Base-by-base conservation (phyloP, 2,888 invertebrate species). In the Ochropleura leucogaster region DNA sequence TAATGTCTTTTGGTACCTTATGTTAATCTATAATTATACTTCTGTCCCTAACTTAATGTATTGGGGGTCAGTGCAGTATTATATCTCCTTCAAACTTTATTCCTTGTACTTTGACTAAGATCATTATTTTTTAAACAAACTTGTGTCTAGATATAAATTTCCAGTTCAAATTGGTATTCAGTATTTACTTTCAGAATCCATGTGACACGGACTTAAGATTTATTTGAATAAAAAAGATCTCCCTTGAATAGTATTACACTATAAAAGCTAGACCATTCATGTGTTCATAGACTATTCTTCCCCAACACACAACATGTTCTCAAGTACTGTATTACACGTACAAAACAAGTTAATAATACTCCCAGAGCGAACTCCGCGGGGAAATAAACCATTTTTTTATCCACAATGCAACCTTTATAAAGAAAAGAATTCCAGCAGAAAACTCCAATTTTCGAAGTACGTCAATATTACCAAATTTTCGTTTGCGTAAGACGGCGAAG, bases 361-460 rank as follows among this genome's bases (percentile, higher is more conserved):
- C 30, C 44, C 46, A 64, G 10, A 62, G 42, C 59, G 0, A 40
- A n/a, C 62, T 69, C 71, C 51, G 46, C 46, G 10, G 69, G 60
- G 77, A 80, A 76, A 72, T 84, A 82, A 80, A 76, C 68, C 62
- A 68, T 30, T 71, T 84, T 83, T 84, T 77, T 74, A 74, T 60
- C 57, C 65, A 77, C 79, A 81, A 81, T 81, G 81, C 81, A 80
- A 75, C 84, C 62, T 51, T 44, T 4, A 57, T 75, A 73, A 72
- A 72, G 74, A 76, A 83, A 78, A 77, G 66, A 68, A 77, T 77
- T 68, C 67, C 72, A 49, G 68, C 71, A 67, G 66, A 86, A 78
- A 86, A 79, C 59, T 84, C 74, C 76, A 79, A 80, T 75, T 83
- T 86, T 81, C 76, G 72, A 81, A 86, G 76, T 67, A 78, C 72